A percentile compares a stretch with the other conserved stretches of the same genome.
Conservation (phyloP, 1,140 invertebrate species). For the Anoplolepis gracilipes region DNA sequence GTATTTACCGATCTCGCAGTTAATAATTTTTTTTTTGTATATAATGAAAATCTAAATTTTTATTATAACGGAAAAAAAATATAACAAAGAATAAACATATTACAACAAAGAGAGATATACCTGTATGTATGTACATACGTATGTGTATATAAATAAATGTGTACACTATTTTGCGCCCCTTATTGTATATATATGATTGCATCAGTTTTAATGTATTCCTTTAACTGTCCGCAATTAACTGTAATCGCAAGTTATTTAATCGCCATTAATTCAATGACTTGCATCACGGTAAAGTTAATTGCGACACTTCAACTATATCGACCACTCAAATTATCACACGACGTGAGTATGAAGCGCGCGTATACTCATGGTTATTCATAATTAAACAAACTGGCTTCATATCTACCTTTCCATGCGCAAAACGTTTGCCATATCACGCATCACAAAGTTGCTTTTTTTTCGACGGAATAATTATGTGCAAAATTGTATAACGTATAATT, state of each 20-base stretch:
- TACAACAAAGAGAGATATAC: not conserved
- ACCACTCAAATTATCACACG: conserved; percentile 62
- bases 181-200: not conserved
- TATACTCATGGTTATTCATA: conserved; percentile 34
- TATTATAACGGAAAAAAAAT: not conserved
- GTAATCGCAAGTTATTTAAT: conserved; percentile 53
- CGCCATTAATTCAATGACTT: conserved; percentile 44
- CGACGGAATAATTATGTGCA: conserved; percentile 14
- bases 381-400: conserved; percentile 43
- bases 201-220: conserved; percentile 46
- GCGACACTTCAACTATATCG: conserved; percentile 45
- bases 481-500: not conserved
- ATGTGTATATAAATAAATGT: too few relatives aligned
- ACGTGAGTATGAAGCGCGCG: not conserved
- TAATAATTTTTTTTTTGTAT: not conserved
- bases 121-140: too few relatives aligned
- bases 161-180: not conserved
- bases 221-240: conserved; percentile 50
- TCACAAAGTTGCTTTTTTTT: not conserved
- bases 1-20: not conserved
- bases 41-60: not conserved
- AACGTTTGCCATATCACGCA: not conserved
- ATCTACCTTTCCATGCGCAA: conserved; percentile 21
- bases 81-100: not conserved
- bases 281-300: conserved; percentile 29